Evolutionary conservation across 1,140 invertebrate species (phyloP), one percentile per base, ranked within the genome.

Genomic region (Daktulosphaira vitifoliae): DNA sequence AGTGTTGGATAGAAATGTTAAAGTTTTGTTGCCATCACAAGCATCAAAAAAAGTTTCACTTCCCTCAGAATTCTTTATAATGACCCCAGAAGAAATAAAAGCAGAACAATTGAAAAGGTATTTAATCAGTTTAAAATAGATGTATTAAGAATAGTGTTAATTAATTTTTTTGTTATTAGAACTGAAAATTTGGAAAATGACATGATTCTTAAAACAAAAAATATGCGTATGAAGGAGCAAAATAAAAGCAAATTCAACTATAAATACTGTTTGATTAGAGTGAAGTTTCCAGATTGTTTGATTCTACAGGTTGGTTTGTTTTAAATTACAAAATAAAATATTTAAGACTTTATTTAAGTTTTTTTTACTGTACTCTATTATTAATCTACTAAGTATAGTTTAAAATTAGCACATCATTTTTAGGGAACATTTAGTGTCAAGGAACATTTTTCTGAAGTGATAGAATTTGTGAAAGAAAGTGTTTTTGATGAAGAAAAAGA

Each of bases 211-310:
- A 78, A 89, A 62, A 96, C 93, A 0, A 94, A 92, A 78, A 90
- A 89, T 0, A 95, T 96, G 89, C 74, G 92, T 13, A 92, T 96
- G 74, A 86, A 87, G 70, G 89, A 92, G 73, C 73, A 84, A 65
- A 76, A 84, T 54, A 86, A 88, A 72, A 79, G 87, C 70, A 79
- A 54, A 39, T 84, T 62, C 39, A 86, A 87, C 74, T 96, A 96
- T 74, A 86, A 86, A 70, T 97, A 87, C 72, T 81, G 87, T 6
- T 75, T 95, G 2, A 85, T 96, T 49, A 76, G 92, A 68, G 80
- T 96, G 65, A 80, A 87, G 52, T 92, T 96, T 75, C 92, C 92
- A 0, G 89, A 96, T 78, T 86, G 86, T 8, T 81, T 90, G 65
- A 81, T 88, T 64, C 75, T 93, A 51, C 90, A 89, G 76, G 87